A percentile compares a stretch with the other conserved stretches of the same genome.
These are phyloP conservation scores for Fragum fragum DNA, from an alignment of 2,888 invertebrate genomes.

Conservation along the genomic window DNA sequence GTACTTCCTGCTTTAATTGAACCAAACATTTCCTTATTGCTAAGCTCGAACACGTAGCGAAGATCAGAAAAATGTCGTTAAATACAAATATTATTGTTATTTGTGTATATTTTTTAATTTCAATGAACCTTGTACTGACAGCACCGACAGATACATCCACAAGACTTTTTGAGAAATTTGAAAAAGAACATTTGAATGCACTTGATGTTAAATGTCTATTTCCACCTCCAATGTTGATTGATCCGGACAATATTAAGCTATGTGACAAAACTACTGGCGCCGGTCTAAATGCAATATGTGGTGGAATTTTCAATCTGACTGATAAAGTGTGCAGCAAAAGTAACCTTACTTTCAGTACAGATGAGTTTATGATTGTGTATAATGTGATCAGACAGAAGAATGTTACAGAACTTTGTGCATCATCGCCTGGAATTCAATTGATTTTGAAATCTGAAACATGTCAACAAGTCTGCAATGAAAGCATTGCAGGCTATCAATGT, in stretches of 20 bases:
- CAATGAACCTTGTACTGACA: neutral
- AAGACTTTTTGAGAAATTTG: neutral
- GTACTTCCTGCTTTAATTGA: neutral
- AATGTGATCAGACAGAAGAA: neutral
- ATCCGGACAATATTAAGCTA: neutral
- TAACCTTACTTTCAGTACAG: neutral
- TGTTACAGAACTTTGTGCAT: too few relatives aligned
- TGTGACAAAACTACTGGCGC: neutral
- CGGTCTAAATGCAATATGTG: neutral
- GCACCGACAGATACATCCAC: neutral
- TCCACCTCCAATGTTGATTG: neutral
- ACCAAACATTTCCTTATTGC: neutral
- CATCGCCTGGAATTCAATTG: neutral
- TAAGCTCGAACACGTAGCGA: constrained; percentile 21
- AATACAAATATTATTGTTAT: neutral
- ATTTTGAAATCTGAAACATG: neutral
- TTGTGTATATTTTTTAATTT: neutral
- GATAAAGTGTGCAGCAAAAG: neutral
- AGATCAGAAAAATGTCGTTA: neutral
- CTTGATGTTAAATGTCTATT: neutral
- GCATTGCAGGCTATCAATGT: neutral
- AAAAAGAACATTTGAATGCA: neutral
- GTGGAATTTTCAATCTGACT: neutral
- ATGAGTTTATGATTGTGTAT: neutral
- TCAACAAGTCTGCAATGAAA: neutral